Conservation (phyloP, 2,888 invertebrate species). For the Napeogenes sylphis region DNA sequence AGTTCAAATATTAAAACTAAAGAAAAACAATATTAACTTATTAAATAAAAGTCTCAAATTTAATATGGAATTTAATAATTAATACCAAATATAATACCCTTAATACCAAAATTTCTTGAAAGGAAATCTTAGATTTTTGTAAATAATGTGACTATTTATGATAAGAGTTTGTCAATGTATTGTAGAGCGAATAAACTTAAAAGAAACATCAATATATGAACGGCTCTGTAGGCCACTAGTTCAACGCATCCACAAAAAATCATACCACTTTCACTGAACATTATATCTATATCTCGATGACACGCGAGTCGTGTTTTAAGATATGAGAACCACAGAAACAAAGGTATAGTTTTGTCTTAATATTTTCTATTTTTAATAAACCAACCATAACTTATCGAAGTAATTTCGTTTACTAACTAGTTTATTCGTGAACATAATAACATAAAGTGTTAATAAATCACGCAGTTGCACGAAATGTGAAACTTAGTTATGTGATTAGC, state of each 20-base stretch:
- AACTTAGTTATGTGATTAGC: conserved; percentile 5
- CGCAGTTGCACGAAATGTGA: neutral
- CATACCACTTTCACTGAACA: conserved; percentile 32
- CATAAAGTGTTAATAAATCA: neutral
- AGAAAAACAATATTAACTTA: too few species aligned
- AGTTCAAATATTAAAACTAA: too few species aligned
- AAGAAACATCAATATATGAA: neutral
- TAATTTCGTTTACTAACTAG: neutral
- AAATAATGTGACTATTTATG: too few species aligned
- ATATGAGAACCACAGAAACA: conserved; percentile 4
- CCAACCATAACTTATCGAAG: neutral
- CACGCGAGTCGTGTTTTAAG: conserved; percentile 45
- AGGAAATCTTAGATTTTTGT: too few species aligned
- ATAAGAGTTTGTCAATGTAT: too few species aligned
- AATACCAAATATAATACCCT: too few species aligned
- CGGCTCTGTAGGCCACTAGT: conserved; percentile 12
- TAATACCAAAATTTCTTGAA: too few species aligned
- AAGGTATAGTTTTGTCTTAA: neutral
- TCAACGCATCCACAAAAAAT: conserved; percentile 13
- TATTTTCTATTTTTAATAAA: neutral
- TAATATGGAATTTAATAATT: too few species aligned
- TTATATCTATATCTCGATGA: conserved; percentile 33
- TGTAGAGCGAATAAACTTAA: neutral
- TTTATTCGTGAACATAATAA: neutral
- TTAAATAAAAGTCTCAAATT: too few species aligned